Evolutionary conservation across 1,140 invertebrate genomes (phyloP), one percentile per base, ranked within the genome.

Genomic region (Drosophila pseudoananassae): DNA sequence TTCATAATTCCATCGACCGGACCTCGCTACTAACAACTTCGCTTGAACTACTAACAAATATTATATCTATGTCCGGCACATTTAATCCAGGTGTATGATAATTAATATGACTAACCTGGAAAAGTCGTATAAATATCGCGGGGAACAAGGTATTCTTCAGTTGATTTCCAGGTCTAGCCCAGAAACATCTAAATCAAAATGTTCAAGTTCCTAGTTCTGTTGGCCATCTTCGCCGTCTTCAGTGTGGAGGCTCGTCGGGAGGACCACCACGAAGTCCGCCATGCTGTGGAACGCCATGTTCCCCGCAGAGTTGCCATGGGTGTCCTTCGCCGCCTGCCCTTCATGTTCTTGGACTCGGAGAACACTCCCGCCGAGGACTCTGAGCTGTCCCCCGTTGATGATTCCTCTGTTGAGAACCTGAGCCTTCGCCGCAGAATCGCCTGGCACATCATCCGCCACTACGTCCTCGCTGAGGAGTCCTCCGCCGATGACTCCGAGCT

Each of bases 121-220:
- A 7, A 27, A 27, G 8, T 15, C 38, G 4, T 45, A 45, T 45
- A 45, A 45, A 45, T 31, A 17, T 4, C 2, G n/a, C 3, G 5
- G 4, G 4, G 40, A 7, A 2, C 1, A 45, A 46, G 9, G 7
- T 10, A 5, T 9, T 46, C 43, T 10, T 17, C 40, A 46, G 15
- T 46, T 17, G 9, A 46, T 15, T 46, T 17, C 43, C 15, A 23
- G 43, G 20, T 17, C 9, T 9, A 46, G 43, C 7, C 20, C 0
- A 43, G 40, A 43, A 43, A 43, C 6, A 17, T 43, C 40, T 43
- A 10, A 15, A 23, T 17, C 7, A 46, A 43, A 43, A 46, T 46
- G 43, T 46, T 10, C 17, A 46, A 46, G 43, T 46, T 46, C 17
- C 7, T 46, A 17, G 17, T 46, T 7, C 17, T 46, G 43, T 20